Evolutionary conservation across 2,888 invertebrate species (phyloP).

Genomic region (Leistus spinibarbis): DNA sequence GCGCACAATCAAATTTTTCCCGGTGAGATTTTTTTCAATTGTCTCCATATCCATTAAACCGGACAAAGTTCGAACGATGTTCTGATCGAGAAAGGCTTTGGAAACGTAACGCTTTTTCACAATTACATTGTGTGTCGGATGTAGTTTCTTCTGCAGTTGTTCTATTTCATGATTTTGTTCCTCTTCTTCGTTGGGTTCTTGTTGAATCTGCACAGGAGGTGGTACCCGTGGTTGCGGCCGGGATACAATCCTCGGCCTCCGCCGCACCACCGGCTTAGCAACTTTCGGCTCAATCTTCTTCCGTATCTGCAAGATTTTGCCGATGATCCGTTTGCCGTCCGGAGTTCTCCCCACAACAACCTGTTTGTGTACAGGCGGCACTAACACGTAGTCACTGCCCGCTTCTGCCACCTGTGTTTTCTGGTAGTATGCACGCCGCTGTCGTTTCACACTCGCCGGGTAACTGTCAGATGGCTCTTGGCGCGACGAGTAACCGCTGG

Average conservation of each 20-base stretch:
- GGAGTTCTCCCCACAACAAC: constrained; percentile 41
- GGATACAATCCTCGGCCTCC: neutral
- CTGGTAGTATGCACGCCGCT: neutral
- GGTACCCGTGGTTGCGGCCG: neutral
- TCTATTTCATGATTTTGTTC: neutral
- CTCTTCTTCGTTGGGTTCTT: neutral
- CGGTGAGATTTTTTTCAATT: constrained; percentile 48
- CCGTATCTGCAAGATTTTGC: constrained; percentile 44
- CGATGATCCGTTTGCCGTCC: constrained; percentile 43
- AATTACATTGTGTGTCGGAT: neutral
- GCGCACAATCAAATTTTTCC: constrained; percentile 45
- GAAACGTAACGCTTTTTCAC: constrained; percentile 43
- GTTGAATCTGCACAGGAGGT: neutral
- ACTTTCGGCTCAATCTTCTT: constrained; percentile 10
- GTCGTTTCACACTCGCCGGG: constrained; percentile 27
- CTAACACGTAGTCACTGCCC: neutral
- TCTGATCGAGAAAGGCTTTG: constrained; percentile 46
- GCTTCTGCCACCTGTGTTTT: neutral
- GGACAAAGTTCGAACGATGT: constrained; percentile 47
- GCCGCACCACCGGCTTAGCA: neutral
- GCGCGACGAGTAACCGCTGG: neutral
- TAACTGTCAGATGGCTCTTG: neutral
- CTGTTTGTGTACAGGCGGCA: constrained; percentile 14
- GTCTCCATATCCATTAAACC: constrained; percentile 52
- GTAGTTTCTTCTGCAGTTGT: neutral